Conservation (phyloP, 2,113 vertebrate species). For the Aspiorhynchus laticeps region DNA sequence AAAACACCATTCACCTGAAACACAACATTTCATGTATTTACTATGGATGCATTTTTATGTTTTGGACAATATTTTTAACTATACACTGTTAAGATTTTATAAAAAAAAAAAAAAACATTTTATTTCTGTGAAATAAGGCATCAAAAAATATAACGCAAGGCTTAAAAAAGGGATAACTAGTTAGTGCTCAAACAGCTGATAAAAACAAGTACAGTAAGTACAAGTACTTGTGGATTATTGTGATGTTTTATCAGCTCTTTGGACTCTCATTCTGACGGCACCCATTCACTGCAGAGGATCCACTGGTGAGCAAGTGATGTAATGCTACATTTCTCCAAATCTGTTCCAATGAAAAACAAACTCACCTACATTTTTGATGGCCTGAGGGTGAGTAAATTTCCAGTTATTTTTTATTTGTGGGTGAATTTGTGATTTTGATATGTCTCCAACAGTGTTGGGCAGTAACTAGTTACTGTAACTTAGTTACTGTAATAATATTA, state of each 20-base stretch:
- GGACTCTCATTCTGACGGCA: not conserved
- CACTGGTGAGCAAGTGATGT: too few relatives aligned
- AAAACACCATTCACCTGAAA: constrained; percentile 53
- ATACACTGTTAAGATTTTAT: not conserved
- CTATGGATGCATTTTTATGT: not conserved
- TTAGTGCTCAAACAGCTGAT: not conserved
- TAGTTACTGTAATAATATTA: too few relatives aligned
- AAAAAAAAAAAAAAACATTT: not conserved
- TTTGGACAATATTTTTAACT: not conserved
- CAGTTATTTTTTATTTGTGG: not conserved
- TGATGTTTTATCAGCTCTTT: not conserved
- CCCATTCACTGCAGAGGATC: not conserved
- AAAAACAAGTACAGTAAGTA: not conserved
- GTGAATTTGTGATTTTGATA: not conserved
- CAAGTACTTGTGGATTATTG: not conserved
- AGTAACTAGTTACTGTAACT: too few relatives aligned
- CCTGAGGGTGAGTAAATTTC: not conserved
- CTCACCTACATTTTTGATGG: too few relatives aligned
- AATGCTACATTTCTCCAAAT: too few relatives aligned
- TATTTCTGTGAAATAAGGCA: not conserved
- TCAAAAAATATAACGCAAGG: not conserved
- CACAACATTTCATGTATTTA: not conserved
- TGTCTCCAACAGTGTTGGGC: too few relatives aligned
- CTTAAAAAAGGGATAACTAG: not conserved
- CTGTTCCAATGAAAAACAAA: too few relatives aligned